A percentile compares a stretch with the other conserved stretches of the same genome.
These are phyloP conservation scores for Heterotis niloticus DNA, from an alignment of 2,113 vertebrate species.

Conservation along the genomic window DNA sequence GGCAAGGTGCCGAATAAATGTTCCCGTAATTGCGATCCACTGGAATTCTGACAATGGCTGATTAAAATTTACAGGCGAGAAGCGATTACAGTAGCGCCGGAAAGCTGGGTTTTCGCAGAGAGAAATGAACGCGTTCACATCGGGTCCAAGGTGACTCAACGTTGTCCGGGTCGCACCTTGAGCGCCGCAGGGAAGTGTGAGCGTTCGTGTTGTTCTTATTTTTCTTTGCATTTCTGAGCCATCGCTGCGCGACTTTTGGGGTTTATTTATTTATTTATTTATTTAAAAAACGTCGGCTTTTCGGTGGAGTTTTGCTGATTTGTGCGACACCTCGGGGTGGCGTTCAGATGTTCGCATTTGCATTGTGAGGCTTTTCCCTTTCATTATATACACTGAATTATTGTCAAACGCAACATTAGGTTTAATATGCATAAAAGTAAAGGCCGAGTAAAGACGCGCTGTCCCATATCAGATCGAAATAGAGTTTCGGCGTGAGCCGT, in stretches of 20 bases:
- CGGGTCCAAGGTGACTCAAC: background rate
- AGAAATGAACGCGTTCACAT: background rate
- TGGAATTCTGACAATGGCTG: background rate
- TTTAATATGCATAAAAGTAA: background rate
- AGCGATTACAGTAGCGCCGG: background rate
- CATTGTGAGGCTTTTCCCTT: background rate
- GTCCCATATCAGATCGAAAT: too few relatives aligned
- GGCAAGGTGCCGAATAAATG: background rate
- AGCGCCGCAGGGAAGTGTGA: background rate
- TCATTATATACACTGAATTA: background rate
- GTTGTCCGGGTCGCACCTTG: background rate
- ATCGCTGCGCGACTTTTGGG: too few relatives aligned
- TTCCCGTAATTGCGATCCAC: background rate
- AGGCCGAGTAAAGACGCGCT: too few relatives aligned
- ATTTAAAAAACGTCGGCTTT: too few relatives aligned
- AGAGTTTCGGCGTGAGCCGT: too few relatives aligned
- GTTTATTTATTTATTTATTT: too few relatives aligned
- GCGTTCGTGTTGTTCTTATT: background rate
- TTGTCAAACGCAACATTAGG: background rate
- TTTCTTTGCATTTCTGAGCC: background rate
- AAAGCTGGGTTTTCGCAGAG: background rate
- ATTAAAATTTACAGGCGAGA: conserved; percentile 4
- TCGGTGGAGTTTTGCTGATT: too few relatives aligned
- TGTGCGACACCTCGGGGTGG: background rate
- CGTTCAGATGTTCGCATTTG: background rate